Evolutionary conservation across 2,113 vertebrate genomes (phyloP).

Genomic region (Pseudopodoces humilis): DNA sequence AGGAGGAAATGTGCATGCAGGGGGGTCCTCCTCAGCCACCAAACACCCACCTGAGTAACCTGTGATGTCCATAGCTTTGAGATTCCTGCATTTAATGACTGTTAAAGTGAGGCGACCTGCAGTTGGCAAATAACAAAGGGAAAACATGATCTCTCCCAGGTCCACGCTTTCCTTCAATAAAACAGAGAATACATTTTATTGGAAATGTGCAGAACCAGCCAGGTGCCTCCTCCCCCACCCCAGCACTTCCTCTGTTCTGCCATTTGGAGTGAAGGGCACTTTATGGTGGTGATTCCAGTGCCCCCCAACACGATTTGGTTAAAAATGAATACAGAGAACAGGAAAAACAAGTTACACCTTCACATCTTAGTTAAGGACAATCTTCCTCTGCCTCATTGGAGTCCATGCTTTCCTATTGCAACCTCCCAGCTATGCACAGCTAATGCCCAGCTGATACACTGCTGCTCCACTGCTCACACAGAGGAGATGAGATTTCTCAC

Average conservation of each 20-base stretch:
- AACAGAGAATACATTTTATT: constrained; percentile 59
- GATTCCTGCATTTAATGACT: constrained; percentile 98
- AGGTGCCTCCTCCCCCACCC: neutral
- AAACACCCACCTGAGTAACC: constrained; percentile 90
- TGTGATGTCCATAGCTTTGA: constrained; percentile 99
- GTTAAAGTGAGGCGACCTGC: constrained; percentile 96
- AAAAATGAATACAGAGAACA: neutral
- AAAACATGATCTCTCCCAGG: constrained; percentile 99
- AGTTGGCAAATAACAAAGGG: constrained; percentile 96
- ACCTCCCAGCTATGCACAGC: neutral
- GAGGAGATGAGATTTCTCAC: neutral
- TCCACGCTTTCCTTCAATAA: constrained; percentile 93
- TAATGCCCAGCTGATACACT: neutral
- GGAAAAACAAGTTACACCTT: neutral
- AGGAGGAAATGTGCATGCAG: neutral
- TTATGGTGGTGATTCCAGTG: fast-evolving
- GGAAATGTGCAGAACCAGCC: neutral
- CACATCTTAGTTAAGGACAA: neutral
- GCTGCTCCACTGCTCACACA: neutral
- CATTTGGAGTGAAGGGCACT: neutral
- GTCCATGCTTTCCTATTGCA: neutral
- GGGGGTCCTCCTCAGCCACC: neutral
- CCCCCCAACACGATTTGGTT: neutral
- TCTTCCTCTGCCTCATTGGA: neutral
- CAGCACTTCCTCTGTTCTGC: neutral